A percentile compares a stretch with the other conserved stretches of the same genome.
phyloP scores from a whole-genome alignment of 2,113 vertebrate species.

The Odocoileus hemionus region DNA sequence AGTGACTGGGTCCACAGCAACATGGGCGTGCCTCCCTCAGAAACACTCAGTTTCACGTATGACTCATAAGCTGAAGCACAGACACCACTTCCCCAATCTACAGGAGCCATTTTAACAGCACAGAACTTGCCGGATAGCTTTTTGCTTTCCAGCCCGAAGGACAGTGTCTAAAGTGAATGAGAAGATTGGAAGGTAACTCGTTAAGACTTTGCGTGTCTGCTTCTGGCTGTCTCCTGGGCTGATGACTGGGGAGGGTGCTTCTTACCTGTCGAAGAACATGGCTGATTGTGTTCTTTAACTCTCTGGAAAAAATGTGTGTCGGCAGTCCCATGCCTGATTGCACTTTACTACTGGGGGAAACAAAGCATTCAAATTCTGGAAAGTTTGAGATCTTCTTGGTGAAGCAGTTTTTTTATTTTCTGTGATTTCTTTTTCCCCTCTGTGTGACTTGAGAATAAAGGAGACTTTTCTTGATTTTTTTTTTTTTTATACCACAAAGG shows the following conservation, averaged over 20 bases:
- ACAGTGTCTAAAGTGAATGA: constrained; percentile 48
- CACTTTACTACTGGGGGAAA: constrained; percentile 33
- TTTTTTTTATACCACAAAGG: neutral
- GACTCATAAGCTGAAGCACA: constrained; percentile 83
- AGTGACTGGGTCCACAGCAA: constrained; percentile 80
- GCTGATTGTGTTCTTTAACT: constrained; percentile 66
- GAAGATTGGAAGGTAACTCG: constrained; percentile 70
- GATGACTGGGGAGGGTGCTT: constrained; percentile 20
- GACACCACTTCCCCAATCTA: constrained; percentile 83
- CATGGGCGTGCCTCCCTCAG: constrained; percentile 81
- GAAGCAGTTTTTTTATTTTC: neutral
- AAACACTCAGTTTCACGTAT: constrained; percentile 82
- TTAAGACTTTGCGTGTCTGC: constrained; percentile 41
- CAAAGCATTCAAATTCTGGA: constrained; percentile 46
- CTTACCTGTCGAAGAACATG: constrained; percentile 68
- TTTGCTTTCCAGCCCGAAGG: constrained; percentile 70
- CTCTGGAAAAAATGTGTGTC: constrained; percentile 67
- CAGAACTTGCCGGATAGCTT: constrained; percentile 74
- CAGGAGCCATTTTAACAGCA: constrained; percentile 85
- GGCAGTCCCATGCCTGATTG: constrained; percentile 69
- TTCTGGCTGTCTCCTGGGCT: constrained; percentile 38
- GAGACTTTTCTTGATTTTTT: neutral
- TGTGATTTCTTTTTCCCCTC: neutral
- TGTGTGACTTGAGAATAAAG: constrained; percentile 39
- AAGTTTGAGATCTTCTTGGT: constrained; percentile 38